Base-by-base conservation (phyloP, 2,797 vertebrate genomes). In the Knipowitschia caucasica region DNA sequence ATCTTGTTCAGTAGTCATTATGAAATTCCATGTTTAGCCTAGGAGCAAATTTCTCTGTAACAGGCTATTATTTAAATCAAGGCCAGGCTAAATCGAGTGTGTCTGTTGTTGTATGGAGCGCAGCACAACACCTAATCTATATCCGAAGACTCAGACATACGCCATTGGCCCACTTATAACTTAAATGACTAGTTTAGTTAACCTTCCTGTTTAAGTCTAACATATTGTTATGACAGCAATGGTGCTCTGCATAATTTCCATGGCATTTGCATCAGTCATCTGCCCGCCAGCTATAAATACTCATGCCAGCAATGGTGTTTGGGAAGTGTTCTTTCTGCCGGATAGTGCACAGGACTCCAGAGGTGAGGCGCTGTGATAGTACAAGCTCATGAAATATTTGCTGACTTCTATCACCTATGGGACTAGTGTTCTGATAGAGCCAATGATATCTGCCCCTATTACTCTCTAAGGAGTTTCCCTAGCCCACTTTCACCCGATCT, bases 381-480 rank as follows among this genome's bases (percentile, higher is more conserved):
- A 77, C 85, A 83, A 46, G 86, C 89, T 89, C 83, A 85, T 93
- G 90, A 94, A 94, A 93, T 92, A 92, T 93, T 92, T 93, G 90
- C 90, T 91, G 87, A 89, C 91, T 94, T 91, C 92, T 84, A 85
- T 94, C 93, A 93, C 92, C 90, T 91, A 73, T 89, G 91, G 93
- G 91, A 91, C 92, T 93, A 85, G 85, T 92, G 89, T 92, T 90
- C 91, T 92, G 94, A 94, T 93, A 89, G 93, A 93, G 89, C 87
- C 92, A 90, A 92, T 94, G 93, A 94, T 93, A 92, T 88, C 92
- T 92, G 89, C 88, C 90, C 91, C 92, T 89, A 91, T 93, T 91
- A 91, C 91, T 95, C 93, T 92, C 94, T 56, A 66, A 92, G 93
- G 94, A 91, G 87, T 87, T 90, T 91, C 84, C 75, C 86, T 90